Evolutionary conservation across 2,888 invertebrate species (phyloP), one percentile per base, ranked within the genome.

Genomic region (Drosophila barbarae): DNA sequence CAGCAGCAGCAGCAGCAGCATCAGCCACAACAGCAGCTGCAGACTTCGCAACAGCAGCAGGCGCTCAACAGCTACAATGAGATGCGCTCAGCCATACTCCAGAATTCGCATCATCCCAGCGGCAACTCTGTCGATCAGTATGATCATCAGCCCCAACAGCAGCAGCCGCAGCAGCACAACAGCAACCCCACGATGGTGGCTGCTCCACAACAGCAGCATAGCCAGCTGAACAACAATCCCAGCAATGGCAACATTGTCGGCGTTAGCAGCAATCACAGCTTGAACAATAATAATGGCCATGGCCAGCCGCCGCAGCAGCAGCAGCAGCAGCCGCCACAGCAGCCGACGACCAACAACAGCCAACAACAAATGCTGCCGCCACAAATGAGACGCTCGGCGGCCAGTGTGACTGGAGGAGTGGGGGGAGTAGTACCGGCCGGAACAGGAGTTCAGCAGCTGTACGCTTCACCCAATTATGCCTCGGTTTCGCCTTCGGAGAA

Each of bases 51-150:
- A 46, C 86, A 84, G 65, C 84, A 84, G 63, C 84, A 80, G 68
- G 76, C 71, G 51, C 73, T 66, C 23, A 87, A 87, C 58, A 87
- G 80, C 71, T 88, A 88, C 77, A 87, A 86, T 72, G 90, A 90
- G 72, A 67, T 89, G 71, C 84, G 89, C 49, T 87, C 87, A 46
- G 86, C 88, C 52, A 89, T 89, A 69, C 75, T 89, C 58, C 89
- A 89, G 66, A 89, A 87, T 49, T 87, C 89, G 7, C 88, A 88
- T 76, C 87, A 89, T 79, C 89, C 89, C 65, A 88, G 89, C 38
- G 89, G 88, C 44, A 85, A 79, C 53, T 69, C 81, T 46, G 68
- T 74, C 18, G 73, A 79, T 56, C 82, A 79, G 46, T 59, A 59
- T 26, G 59, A 59, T 51, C 64, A 72, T 52, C 53, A 32, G 44